Evolutionary conservation across 2,113 vertebrate genomes (phyloP).

Genomic region (Nettapus auritus): DNA sequence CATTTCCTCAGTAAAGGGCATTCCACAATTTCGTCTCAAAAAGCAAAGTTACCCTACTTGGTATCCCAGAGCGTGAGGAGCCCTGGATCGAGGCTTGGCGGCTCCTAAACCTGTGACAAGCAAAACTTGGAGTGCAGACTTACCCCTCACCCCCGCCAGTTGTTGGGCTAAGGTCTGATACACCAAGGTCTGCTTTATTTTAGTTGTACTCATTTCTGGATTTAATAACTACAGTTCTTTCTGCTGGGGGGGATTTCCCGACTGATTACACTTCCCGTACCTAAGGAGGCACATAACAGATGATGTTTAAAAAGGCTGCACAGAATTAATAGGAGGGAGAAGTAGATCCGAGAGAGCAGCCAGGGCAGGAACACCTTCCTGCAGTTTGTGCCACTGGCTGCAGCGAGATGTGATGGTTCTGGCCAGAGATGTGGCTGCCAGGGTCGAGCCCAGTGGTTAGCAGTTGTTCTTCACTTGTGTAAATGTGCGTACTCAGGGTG

Average conservation of each 20-base stretch:
- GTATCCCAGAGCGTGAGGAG: background rate
- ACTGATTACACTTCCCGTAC: rapidly evolving
- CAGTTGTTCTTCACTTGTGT: rapidly evolving
- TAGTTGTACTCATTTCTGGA: background rate
- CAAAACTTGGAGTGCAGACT: background rate
- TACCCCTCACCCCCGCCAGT: background rate
- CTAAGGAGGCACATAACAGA: background rate
- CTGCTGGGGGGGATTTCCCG: background rate
- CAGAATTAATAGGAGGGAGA: background rate
- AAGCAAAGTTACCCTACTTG: background rate
- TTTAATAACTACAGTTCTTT: background rate
- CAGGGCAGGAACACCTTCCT: background rate
- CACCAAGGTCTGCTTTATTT: background rate
- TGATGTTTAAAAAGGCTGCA: rapidly evolving
- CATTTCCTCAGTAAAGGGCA: background rate
- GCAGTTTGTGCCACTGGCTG: rapidly evolving
- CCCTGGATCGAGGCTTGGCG: background rate
- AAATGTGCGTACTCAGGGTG: rapidly evolving
- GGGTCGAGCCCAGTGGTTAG: background rate
- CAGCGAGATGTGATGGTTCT: background rate
- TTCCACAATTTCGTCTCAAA: background rate
- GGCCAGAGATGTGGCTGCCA: background rate
- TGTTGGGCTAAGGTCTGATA: background rate
- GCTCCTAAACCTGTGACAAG: background rate
- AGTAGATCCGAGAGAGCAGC: background rate